Percentiles rank a stretch among this genome's conserved stretches.
phyloP scores from a whole-genome alignment of 2,888 invertebrate genomes.

The Brassicogethes aeneus region DNA sequence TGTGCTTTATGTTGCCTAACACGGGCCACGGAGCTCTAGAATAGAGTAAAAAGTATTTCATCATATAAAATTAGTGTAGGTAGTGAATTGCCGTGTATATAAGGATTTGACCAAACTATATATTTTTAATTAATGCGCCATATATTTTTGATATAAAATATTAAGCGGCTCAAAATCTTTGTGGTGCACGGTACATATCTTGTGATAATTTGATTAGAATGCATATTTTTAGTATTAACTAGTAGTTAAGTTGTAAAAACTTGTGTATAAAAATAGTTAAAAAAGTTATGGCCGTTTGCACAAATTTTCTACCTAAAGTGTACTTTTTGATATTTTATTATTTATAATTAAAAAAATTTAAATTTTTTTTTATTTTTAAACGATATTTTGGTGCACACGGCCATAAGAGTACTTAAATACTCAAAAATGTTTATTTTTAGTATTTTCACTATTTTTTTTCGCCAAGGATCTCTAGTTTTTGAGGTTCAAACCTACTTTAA shows the following conservation, averaged over 20 bases:
- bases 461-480: too few species aligned
- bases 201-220: constrained; percentile 11
- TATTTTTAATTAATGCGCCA: neutral
- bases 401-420: too few species aligned
- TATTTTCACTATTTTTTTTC: too few species aligned
- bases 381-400: too few species aligned
- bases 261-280: neutral
- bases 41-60: constrained; percentile 31
- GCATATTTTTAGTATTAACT: neutral
- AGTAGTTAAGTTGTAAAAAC: neutral
- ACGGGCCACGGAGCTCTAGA: constrained; percentile 66
- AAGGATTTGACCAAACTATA: neutral
- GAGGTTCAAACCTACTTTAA: too few species aligned
- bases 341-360: too few species aligned
- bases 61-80: neutral
- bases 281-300: too few species aligned
- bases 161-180: constrained; percentile 12
- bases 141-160: neutral
- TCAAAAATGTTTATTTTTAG: too few species aligned
- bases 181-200: constrained; percentile 12
- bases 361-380: too few species aligned
- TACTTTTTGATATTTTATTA: too few species aligned
- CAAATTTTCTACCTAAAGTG: too few species aligned
- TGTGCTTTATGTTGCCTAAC: constrained; percentile 67
- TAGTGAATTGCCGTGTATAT: neutral